Percentiles rank a stretch among this genome's conserved stretches.
phyloP scores from a whole-genome alignment of 2,888 invertebrate genomes.

The Drosophila ezoana region DNA sequence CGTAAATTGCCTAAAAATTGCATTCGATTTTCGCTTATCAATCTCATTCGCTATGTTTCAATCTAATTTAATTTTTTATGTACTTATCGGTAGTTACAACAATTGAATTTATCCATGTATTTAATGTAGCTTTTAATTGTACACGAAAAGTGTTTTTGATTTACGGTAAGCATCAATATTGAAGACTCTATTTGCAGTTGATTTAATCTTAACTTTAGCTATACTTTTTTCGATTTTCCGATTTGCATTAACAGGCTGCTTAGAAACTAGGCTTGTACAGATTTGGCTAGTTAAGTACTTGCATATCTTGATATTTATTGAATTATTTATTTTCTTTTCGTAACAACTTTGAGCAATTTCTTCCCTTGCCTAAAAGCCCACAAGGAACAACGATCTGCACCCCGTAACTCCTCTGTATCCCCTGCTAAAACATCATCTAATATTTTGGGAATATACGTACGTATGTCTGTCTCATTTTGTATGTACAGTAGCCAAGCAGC shows the following conservation, averaged over 20 bases:
- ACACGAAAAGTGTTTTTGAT: conserved; percentile 35
- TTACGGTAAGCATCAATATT: conserved; percentile 17
- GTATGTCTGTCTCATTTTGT: neutral
- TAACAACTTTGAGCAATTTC: conserved; percentile 45
- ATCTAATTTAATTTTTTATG: neutral
- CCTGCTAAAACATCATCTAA: neutral
- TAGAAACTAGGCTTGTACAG: conserved; percentile 46
- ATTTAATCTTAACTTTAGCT: conserved; percentile 2
- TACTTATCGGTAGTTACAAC: conserved; percentile 37
- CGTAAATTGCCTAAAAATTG: neutral
- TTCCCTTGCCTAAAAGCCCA: conserved; percentile 35
- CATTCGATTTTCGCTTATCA: neutral
- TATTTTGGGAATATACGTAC: neutral
- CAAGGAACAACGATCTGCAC: conserved; percentile 44
- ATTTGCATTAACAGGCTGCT: conserved; percentile 17
- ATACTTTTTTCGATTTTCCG: neutral
- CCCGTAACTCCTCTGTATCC: neutral
- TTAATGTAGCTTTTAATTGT: conserved; percentile 3
- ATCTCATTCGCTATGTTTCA: conserved; percentile 12
- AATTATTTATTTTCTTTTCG: conserved; percentile 6
- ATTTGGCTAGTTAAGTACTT: conserved; percentile 62
- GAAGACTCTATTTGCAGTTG: conserved; percentile 3
- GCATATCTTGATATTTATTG: neutral
- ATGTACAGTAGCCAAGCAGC: conserved; percentile 47
- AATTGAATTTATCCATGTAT: conserved; percentile 3